A percentile compares a stretch with the other conserved stretches of the same genome.
Conservation (phyloP, 2,888 invertebrate genomes). For the Arctia plantaginis region DNA sequence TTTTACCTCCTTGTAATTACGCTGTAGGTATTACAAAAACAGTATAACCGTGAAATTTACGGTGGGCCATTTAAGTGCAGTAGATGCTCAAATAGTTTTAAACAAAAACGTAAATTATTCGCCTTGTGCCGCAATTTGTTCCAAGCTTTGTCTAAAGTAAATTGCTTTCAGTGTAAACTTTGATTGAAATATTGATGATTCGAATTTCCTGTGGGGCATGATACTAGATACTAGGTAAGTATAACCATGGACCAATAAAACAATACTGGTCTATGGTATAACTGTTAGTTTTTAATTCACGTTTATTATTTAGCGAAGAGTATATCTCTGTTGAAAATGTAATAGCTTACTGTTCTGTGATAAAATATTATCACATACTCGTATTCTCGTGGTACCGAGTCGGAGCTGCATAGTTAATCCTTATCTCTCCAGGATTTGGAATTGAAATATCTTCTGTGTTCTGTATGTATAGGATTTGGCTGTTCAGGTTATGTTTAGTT, state of each 20-base stretch:
- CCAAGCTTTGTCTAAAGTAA: conserved; percentile 44
- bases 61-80: conserved; percentile 26
- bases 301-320: neutral
- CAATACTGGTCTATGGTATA: too few species aligned
- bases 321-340: neutral
- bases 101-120: conserved; percentile 55
- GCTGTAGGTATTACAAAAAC: conserved; percentile 38
- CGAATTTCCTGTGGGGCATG: neutral
- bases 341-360: neutral
- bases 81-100: conserved; percentile 49
- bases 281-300: too few species aligned
- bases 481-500: neutral
- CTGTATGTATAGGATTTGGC: neutral
- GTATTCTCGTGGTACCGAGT: neutral
- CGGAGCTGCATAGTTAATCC: neutral
- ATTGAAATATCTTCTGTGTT: too few species aligned
- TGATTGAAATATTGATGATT: conserved; percentile 7
- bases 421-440: too few species aligned
- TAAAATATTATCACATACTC: neutral
- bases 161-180: conserved; percentile 32
- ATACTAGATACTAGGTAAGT: neutral
- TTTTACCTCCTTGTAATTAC: conserved; percentile 24
- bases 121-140: conserved; percentile 56
- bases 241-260: too few species aligned
- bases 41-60: conserved; percentile 52